Conservation (phyloP, 53 echinoderm and acorn worm species). For the Paracentrotus lividus region DNA sequence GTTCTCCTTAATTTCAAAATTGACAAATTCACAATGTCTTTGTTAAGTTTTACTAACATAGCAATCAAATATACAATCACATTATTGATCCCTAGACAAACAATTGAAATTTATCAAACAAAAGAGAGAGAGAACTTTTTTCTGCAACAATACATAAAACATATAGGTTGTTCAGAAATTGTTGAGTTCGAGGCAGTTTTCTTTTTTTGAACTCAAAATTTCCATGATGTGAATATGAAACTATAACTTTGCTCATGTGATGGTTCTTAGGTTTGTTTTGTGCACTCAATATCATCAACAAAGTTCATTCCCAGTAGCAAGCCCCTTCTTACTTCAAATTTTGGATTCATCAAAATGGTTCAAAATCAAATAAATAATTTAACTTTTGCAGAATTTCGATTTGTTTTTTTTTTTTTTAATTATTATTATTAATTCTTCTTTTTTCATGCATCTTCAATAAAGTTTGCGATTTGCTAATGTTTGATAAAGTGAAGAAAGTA, state of each 20-base stretch:
- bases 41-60: background rate
- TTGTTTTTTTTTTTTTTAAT: background rate
- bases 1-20: background rate
- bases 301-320: too few relatives aligned
- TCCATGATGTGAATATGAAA: background rate
- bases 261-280: background rate
- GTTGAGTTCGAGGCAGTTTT: background rate
- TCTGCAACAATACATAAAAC: background rate
- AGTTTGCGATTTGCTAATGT: background rate
- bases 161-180: background rate
- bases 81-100: slow-evolving; percentile 5
- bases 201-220: background rate
- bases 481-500: background rate
- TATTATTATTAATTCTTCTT: background rate
- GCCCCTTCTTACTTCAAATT: too few relatives aligned
- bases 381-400: background rate
- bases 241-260: background rate
- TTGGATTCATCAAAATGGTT: background rate
- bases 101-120: background rate
- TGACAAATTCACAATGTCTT: background rate
- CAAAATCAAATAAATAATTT: background rate
- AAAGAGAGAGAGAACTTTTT: background rate
- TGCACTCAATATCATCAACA: background rate
- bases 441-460: background rate
- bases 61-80: slow-evolving; percentile 3